These are phyloP conservation scores for Apus apus DNA, from an alignment of 2,113 vertebrate species.

Conservation along the genomic window DNA sequence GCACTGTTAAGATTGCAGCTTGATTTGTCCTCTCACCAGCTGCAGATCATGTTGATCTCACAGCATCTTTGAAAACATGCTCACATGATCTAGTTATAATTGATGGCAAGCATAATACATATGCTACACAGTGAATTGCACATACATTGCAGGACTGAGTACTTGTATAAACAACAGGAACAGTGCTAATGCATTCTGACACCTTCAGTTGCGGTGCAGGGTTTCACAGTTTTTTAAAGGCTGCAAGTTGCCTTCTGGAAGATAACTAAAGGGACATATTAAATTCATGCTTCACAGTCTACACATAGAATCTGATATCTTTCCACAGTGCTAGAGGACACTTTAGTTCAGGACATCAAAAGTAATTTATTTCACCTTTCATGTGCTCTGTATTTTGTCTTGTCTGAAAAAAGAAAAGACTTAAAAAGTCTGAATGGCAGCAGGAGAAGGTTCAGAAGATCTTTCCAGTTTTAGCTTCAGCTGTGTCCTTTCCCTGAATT, in stretches of 20 bases:
- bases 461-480: background rate
- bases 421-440: background rate
- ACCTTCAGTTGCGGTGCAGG: background rate
- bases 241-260: slow-evolving; percentile 1
- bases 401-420: background rate
- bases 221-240: background rate
- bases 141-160: background rate
- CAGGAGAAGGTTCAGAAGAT: background rate
- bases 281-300: slow-evolving; percentile 25
- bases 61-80: background rate
- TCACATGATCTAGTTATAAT: background rate
- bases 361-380: slow-evolving; percentile 5
- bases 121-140: background rate
- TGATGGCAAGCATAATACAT: background rate
- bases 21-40: background rate
- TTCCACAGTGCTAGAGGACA: background rate
- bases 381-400: background rate
- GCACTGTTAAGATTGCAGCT: background rate
- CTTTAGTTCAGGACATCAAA: slow-evolving; percentile 3
- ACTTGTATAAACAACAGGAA: background rate
- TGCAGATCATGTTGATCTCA: background rate
- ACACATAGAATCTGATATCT: background rate
- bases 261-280: slow-evolving; percentile 11
- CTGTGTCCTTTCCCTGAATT: background rate
- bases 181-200: slow-evolving; percentile 5